phyloP scores from a whole-genome alignment of 1,140 invertebrate species.

The Oedothorax gibbosus region DNA sequence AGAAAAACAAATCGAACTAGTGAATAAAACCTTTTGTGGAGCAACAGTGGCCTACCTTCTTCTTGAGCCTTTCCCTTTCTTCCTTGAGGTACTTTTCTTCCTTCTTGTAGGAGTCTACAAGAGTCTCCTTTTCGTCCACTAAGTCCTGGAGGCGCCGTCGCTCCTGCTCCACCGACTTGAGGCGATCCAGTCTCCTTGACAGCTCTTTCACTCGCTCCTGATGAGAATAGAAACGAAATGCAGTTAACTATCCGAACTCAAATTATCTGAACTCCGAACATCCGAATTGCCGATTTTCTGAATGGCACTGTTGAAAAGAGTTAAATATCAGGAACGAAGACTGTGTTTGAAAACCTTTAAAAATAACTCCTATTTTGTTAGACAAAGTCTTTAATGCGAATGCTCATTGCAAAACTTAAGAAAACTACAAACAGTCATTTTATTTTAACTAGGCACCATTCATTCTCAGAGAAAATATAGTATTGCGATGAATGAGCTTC shows the following conservation, averaged over 20 bases:
- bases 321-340: neutral
- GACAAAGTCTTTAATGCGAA: no score
- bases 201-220: slow-evolving; percentile 74
- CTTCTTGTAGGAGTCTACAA: slow-evolving; percentile 79
- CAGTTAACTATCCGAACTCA: no score
- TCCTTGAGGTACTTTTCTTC: slow-evolving; percentile 79
- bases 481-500: no score
- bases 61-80: slow-evolving; percentile 77
- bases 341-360: no score
- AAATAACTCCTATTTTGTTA: no score
- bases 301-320: neutral
- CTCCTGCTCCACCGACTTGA: slow-evolving; percentile 73
- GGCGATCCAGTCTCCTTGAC: slow-evolving; percentile 66
- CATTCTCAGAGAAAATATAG: no score
- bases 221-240: slow-evolving; percentile 62
- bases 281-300: no score
- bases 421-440: no score
- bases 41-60: slow-evolving; percentile 70
- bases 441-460: no score
- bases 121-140: slow-evolving; percentile 79
- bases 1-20: neutral
- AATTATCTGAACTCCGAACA: no score
- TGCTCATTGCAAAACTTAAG: no score
- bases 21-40: neutral
- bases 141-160: slow-evolving; percentile 76